Base-by-base conservation (phyloP, 2,888 invertebrate species). In the Dilophus febrilis region DNA sequence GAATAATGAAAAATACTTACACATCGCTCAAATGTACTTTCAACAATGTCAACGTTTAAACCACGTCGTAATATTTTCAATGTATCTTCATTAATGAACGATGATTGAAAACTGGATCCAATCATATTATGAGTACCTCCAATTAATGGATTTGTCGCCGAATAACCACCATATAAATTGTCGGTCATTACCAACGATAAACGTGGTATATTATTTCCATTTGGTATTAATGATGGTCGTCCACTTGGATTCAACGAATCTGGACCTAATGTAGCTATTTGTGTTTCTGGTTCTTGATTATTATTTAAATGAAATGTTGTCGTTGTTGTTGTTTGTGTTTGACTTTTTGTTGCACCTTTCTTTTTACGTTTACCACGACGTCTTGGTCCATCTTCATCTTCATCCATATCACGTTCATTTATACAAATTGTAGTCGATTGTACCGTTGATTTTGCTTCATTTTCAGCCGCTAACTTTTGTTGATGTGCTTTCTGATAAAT, bases 221-320 rank as follows among this genome's bases (percentile, higher is more conserved):
- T 61, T 1, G 69, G 68, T 12, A 71, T 70, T 14, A 77, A 57
- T 2, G 77, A 77, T 1, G 72, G 73, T 11, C 77, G 64, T 1
- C 76, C 73, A 49, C 77, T 77, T 2, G 74, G 68, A 57, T 75
- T 77, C 11, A 73, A 67, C 0, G 77, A 79, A 51, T 79, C 79
- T 0, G 70, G 69, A 0, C 68, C 72, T 35, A 75, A 62, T 7
- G 73, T 68, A 2, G 74, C 72, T 10, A 75, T 74, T 55, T 78
- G 77, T 3, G 79, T 79, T 59, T 79, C 79, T 1, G 79, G 79
- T 54, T 79, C 79, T 45, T 74, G 53, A 33, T 55, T 61, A 38
- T 50, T 57, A n/a, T n/a, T n/a, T n/a, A n/a, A n/a, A 49, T 47
- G 53, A 43, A 41, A 50, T 44, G 43, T 43, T 22, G 22, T 6